Percentiles rank a stretch among this genome's conserved stretches.
Conservation (phyloP, 2,797 vertebrate genomes). For the Anas capensis region DNA sequence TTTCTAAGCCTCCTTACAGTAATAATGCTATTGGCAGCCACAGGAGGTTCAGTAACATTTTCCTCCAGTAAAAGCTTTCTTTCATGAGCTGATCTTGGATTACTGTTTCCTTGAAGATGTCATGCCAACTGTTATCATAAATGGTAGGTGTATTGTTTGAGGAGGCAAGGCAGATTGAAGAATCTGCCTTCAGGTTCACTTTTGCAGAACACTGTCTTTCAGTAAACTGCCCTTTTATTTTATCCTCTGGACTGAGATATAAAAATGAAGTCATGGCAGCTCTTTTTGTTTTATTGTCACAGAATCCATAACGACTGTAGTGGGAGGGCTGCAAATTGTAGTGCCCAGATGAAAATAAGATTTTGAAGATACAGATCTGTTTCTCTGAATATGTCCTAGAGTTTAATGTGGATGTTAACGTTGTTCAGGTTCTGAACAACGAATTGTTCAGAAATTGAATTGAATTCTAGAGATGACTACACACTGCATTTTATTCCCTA, state of each 20-base stretch:
- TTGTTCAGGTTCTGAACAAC: neutral
- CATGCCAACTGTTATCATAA: neutral
- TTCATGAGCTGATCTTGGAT: conserved; percentile 45
- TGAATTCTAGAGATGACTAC: neutral
- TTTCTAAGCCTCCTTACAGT: neutral
- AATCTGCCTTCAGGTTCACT: neutral
- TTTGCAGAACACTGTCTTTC: neutral
- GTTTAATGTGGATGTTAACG: neutral
- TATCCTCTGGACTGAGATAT: neutral
- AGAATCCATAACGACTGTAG: neutral
- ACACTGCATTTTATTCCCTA: neutral
- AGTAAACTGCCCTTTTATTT: neutral
- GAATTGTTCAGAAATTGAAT: neutral
- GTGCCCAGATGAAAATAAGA: neutral
- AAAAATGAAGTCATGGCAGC: neutral
- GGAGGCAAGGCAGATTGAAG: conserved; percentile 16
- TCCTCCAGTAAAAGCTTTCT: conserved; percentile 27
- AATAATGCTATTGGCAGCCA: neutral
- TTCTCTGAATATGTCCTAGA: neutral
- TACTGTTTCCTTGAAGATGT: neutral
- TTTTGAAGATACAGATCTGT: neutral
- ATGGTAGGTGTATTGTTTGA: neutral
- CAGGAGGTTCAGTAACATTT: neutral
- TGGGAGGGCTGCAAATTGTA: neutral
- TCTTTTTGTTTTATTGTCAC: neutral